These are phyloP conservation scores for Chymomyza procnemis DNA, from an alignment of 2,888 invertebrate genomes.

Conservation along the genomic window DNA sequence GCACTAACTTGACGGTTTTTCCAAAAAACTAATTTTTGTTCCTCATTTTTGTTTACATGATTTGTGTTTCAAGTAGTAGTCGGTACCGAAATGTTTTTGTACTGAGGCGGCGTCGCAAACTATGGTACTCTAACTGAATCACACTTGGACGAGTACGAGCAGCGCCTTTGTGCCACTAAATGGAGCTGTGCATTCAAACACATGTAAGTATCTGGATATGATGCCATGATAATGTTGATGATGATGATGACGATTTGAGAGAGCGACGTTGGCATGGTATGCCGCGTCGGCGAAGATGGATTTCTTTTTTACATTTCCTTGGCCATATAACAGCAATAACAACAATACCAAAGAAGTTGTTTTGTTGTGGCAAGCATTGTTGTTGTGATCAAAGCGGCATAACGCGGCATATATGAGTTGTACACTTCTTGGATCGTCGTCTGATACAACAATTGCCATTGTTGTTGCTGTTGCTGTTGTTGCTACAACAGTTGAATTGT, in stretches of 20 bases:
- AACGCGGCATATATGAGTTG: constrained; percentile 67
- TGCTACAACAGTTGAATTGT: constrained; percentile 46
- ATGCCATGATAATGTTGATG: not conserved
- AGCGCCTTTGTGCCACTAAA: constrained; percentile 53
- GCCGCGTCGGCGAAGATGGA: constrained; percentile 68
- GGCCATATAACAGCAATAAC: constrained; percentile 46
- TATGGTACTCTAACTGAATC: constrained; percentile 22
- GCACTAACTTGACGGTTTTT: constrained; percentile 27
- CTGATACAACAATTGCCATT: constrained; percentile 20
- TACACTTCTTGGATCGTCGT: constrained; percentile 51
- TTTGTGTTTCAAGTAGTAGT: constrained; percentile 69
- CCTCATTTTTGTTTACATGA: constrained; percentile 70
- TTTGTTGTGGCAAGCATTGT: constrained; percentile 78
- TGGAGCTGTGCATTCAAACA: constrained; percentile 40
- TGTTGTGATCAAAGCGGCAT: constrained; percentile 76
- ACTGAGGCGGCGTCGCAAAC: constrained; percentile 37
- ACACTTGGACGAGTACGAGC: constrained; percentile 10
- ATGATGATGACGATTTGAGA: constrained; percentile 51
- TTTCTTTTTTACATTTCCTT: constrained; percentile 61
- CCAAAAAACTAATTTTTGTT: constrained; percentile 17
- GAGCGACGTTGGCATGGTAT: constrained; percentile 22
- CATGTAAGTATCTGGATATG: constrained; percentile 19
- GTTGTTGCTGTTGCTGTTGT: constrained; percentile 40
- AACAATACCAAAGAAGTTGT: constrained; percentile 66
- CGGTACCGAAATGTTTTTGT: constrained; percentile 52